A percentile compares a stretch with the other conserved stretches of the same genome.
Conservation (phyloP, 2,888 invertebrate species). For the Hartigia nigra region DNA sequence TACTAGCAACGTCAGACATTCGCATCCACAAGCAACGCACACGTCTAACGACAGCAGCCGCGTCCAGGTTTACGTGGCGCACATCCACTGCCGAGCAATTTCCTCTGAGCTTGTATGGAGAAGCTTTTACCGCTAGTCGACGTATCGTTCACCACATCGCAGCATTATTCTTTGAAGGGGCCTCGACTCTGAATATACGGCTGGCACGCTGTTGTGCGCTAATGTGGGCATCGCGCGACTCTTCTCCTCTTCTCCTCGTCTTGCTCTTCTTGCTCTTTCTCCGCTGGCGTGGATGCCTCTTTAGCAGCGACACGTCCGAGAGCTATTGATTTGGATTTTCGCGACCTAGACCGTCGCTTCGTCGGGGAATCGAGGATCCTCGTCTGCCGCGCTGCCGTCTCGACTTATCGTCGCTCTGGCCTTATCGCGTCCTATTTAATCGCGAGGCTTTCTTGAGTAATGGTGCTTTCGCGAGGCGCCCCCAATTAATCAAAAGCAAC, state of each 20-base stretch:
- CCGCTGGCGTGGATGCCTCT: background rate
- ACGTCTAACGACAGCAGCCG: background rate
- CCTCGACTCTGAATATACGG: conserved; percentile 16
- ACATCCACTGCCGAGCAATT: conserved; percentile 16
- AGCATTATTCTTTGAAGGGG: conserved; percentile 25
- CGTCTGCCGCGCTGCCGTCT: background rate
- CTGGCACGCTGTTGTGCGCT: conserved; percentile 17
- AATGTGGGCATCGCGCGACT: conserved; percentile 12
- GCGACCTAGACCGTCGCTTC: background rate
- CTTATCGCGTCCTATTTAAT: background rate
- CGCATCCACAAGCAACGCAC: too few relatives aligned
- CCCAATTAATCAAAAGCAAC: conserved; percentile 24
- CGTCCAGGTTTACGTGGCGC: conserved; percentile 1
- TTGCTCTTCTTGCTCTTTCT: background rate
- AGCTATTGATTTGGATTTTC: background rate
- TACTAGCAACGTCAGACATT: background rate
- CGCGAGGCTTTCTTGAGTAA: conserved; percentile 19
- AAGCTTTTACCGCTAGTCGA: conserved; percentile 22
- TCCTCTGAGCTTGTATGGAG: conserved; percentile 10
- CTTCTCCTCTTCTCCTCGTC: background rate
- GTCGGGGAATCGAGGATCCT: background rate
- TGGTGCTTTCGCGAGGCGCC: conserved; percentile 20
- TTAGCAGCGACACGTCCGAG: background rate
- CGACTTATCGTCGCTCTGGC: background rate
- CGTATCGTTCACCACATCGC: background rate